These are phyloP conservation scores for Urocolius indicus DNA, from an alignment of 2,113 vertebrate genomes.

Conservation along the genomic window DNA sequence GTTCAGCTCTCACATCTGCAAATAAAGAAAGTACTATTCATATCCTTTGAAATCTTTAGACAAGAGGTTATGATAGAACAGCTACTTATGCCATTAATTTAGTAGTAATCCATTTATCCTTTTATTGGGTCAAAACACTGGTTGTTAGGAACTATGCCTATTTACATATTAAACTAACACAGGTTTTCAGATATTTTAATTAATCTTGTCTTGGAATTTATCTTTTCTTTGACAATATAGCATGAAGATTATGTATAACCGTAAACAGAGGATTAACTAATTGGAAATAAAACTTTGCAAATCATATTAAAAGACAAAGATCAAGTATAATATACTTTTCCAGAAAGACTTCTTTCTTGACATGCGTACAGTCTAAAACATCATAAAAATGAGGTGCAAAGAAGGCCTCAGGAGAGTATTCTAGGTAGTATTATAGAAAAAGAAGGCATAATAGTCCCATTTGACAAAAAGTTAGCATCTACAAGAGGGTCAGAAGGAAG, in stretches of 20 bases:
- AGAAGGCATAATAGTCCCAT: not conserved
- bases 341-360: not conserved
- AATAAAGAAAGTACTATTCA: not conserved
- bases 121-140: not conserved
- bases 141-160: not conserved
- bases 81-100: not conserved
- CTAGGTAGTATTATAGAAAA: not conserved
- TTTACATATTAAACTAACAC: not conserved
- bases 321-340: not conserved
- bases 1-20: not conserved
- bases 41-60: not conserved
- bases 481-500: not conserved
- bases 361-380: not conserved
- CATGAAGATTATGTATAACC: not conserved
- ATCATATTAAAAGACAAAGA: not conserved
- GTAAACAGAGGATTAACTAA: conserved; percentile 15
- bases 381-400: not conserved
- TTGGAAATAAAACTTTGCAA: conserved; percentile 28
- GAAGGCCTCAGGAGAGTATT: not conserved
- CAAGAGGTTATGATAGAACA: not conserved
- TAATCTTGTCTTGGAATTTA: conserved; percentile 15
- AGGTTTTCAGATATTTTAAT: conserved; percentile 48
- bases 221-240: not conserved
- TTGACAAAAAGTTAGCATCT: not conserved
- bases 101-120: not conserved